These are phyloP conservation scores for Dendrocincla fuliginosa DNA, from an alignment of 2,797 vertebrate species.

Conservation along the genomic window DNA sequence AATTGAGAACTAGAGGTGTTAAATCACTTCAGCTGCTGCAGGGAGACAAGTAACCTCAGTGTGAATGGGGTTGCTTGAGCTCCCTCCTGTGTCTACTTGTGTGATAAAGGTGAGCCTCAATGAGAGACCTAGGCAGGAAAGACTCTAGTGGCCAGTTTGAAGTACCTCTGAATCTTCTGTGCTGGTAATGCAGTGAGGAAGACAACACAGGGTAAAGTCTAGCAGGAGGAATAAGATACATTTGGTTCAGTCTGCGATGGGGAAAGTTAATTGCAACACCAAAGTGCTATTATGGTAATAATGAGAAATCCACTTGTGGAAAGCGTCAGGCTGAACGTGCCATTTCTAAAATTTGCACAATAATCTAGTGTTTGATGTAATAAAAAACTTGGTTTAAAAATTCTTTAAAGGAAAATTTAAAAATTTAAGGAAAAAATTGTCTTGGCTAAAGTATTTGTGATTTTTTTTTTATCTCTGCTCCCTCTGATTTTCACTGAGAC, in stretches of 20 bases:
- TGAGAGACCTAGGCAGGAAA: not conserved
- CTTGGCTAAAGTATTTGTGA: not conserved
- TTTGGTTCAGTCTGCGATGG: not conserved
- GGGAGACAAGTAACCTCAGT: not conserved
- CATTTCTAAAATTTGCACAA: not conserved
- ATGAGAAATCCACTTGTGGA: not conserved
- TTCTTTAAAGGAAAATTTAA: not conserved
- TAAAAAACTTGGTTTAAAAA: not conserved
- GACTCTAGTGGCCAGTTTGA: not conserved
- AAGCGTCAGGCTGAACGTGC: not conserved
- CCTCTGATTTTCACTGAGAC: not conserved
- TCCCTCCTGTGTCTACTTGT: conserved; percentile 67
- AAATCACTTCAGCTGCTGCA: not conserved
- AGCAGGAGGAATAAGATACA: not conserved
- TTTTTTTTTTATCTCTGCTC: not conserved
- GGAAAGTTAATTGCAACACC: not conserved
- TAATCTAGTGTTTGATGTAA: not conserved
- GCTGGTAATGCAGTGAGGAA: not conserved
- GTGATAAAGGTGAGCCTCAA: conserved; percentile 35
- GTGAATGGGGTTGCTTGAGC: conserved; percentile 60
- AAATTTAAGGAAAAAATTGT: not conserved
- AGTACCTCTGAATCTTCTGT: not conserved
- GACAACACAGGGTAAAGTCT: not conserved
- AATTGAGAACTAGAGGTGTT: not conserved
- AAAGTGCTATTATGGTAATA: not conserved